Percentiles rank a stretch among this genome's conserved stretches.
Conservation (phyloP, 2,888 invertebrate genomes). For the Plemyria rubiginata region DNA sequence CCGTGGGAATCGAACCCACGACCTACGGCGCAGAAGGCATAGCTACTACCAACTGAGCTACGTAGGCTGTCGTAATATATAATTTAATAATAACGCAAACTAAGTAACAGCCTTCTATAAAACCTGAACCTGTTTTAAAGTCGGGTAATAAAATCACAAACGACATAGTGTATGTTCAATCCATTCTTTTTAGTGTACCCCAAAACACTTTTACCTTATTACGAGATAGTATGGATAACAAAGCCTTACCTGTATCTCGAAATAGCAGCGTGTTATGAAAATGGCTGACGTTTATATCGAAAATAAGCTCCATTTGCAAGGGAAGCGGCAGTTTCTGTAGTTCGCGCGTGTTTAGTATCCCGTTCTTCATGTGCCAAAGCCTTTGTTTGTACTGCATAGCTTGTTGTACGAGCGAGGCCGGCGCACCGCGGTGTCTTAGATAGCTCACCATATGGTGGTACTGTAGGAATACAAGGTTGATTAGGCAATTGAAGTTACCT, state of each 20-base stretch:
- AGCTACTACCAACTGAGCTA: too few relatives aligned
- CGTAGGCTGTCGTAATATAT: too few relatives aligned
- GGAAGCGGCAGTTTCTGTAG: constrained; percentile 66
- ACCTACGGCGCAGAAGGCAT: too few relatives aligned
- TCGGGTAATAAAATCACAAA: constrained; percentile 29
- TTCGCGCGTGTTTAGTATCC: constrained; percentile 61
- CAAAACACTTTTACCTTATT: too few relatives aligned
- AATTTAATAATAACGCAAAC: too few relatives aligned
- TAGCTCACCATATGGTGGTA: constrained; percentile 73
- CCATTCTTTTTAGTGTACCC: too few relatives aligned
- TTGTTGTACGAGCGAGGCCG: constrained; percentile 58
- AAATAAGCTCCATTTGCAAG: constrained; percentile 76
- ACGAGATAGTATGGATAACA: neutral
- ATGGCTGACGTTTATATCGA: constrained; percentile 74
- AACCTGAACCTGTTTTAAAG: constrained; percentile 3
- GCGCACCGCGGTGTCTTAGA: constrained; percentile 62
- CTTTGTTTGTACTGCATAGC: constrained; percentile 67
- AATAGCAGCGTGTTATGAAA: constrained; percentile 73
- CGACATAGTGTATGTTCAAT: too few relatives aligned
- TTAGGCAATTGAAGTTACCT: too few relatives aligned
- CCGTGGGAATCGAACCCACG: too few relatives aligned
- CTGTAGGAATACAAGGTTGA: constrained; percentile 45
- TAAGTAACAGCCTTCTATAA: too few relatives aligned
- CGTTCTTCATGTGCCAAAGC: constrained; percentile 75
- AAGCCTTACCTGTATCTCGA: constrained; percentile 58